Conservation (phyloP, 2,888 invertebrate species). For the Diaperis boleti region DNA sequence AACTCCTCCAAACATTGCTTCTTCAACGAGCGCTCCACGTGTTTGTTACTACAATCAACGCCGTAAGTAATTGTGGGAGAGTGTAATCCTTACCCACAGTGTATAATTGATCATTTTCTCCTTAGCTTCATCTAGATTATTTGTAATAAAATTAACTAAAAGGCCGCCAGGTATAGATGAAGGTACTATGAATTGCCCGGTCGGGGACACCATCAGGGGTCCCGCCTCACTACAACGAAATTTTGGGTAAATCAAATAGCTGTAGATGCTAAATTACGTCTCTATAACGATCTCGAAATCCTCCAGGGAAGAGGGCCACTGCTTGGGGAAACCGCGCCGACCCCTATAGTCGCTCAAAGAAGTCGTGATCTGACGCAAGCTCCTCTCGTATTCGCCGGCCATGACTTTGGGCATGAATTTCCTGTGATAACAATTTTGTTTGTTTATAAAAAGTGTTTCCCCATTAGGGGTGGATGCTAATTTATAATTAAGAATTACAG, state of each 20-base stretch:
- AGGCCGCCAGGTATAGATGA: slow-evolving; percentile 91
- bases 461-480: too few species aligned
- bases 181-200: slow-evolving; percentile 93
- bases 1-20: slow-evolving; percentile 76
- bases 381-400: slow-evolving; percentile 86
- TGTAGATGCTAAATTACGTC: slow-evolving; percentile 71
- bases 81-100: too few species aligned
- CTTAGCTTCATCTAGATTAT: slow-evolving; percentile 81
- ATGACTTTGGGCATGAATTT: slow-evolving; percentile 94
- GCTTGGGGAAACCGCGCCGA: slow-evolving; percentile 74
- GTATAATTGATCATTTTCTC: slow-evolving; percentile 79
- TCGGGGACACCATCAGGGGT: slow-evolving; percentile 92
- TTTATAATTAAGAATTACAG: neutral
- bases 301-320: slow-evolving; percentile 80
- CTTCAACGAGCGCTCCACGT: slow-evolving; percentile 81
- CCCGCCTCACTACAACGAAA: slow-evolving; percentile 83
- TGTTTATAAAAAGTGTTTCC: too few species aligned
- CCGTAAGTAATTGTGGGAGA: too few species aligned
- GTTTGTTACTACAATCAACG: slow-evolving; percentile 81
- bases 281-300: slow-evolving; percentile 89
- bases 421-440: too few species aligned
- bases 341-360: slow-evolving; percentile 83
- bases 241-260: slow-evolving; percentile 3
- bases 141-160: slow-evolving; percentile 85
- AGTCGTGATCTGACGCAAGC: slow-evolving; percentile 86